Conservation (phyloP, 2,888 invertebrate species). For the Spicauda simplicius region DNA sequence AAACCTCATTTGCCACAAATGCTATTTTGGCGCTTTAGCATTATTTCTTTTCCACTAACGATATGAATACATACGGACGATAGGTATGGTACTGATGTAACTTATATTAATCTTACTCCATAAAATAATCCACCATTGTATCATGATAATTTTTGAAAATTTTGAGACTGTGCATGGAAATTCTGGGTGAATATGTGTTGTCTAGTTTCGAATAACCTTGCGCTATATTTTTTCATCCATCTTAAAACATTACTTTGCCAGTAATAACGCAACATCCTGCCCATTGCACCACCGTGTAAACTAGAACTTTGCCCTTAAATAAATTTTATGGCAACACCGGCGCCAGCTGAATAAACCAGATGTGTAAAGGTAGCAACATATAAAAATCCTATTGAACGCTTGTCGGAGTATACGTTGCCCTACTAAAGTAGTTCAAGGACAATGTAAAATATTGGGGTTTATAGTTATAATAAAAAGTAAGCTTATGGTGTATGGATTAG, state of each 20-base stretch:
- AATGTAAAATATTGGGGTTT: neutral
- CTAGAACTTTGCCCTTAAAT: slow-evolving; percentile 43
- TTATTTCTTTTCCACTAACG: too few species aligned
- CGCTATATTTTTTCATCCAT: neutral
- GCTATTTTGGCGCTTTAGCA: too few species aligned
- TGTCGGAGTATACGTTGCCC: slow-evolving; percentile 2
- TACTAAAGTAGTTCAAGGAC: slow-evolving; percentile 25
- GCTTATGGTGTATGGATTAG: too few species aligned
- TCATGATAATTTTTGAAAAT: too few species aligned
- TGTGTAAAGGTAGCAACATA: slow-evolving; percentile 25
- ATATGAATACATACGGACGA: too few species aligned
- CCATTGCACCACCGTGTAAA: slow-evolving; percentile 1
- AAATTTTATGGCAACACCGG: slow-evolving; percentile 42
- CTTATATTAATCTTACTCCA: too few species aligned
- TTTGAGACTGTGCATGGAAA: too few species aligned
- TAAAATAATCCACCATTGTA: too few species aligned
- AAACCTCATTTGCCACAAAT: too few species aligned
- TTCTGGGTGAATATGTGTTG: too few species aligned
- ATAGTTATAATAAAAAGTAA: neutral
- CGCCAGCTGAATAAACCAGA: slow-evolving; percentile 37
- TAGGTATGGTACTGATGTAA: too few species aligned
- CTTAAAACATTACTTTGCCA: neutral
- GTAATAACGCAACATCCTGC: slow-evolving; percentile 8
- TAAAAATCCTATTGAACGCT: slow-evolving; percentile 16
- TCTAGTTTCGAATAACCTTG: too few species aligned